Conservation (phyloP, 2,797 vertebrate species). For the Micromesistius poutassou region DNA sequence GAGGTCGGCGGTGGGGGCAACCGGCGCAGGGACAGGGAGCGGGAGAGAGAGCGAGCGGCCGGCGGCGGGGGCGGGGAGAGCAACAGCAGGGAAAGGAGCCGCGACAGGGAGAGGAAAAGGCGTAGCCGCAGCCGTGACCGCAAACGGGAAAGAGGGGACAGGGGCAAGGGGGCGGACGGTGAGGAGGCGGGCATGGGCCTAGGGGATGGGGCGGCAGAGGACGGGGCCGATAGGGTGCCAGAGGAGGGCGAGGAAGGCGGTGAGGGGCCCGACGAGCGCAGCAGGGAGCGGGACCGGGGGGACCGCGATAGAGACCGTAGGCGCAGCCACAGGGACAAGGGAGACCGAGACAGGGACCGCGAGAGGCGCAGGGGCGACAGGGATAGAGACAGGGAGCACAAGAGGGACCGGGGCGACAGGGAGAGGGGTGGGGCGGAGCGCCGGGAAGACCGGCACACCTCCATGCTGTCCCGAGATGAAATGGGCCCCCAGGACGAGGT, state of each 20-base stretch:
- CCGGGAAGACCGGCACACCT: constrained; percentile 73
- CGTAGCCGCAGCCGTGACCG: constrained; percentile 72
- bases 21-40: constrained; percentile 67
- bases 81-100: constrained; percentile 74
- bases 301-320: constrained; percentile 78
- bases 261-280: constrained; percentile 71
- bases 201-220: constrained; percentile 48
- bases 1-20: constrained; percentile 35
- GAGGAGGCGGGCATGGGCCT: constrained; percentile 50
- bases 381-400: constrained; percentile 82
- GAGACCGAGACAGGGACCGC: constrained; percentile 70
- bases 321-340: constrained; percentile 74
- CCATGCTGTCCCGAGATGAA: constrained; percentile 56
- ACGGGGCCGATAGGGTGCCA: constrained; percentile 47
- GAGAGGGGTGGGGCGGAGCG: constrained; percentile 74
- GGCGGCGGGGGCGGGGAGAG: constrained; percentile 41
- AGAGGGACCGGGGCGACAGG: constrained; percentile 76
- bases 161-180: constrained; percentile 75
- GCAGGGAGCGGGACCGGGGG: constrained; percentile 70
- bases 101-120: constrained; percentile 73
- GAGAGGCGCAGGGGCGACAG: constrained; percentile 77
- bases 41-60: constrained; percentile 59
- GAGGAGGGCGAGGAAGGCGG: constrained; percentile 75
- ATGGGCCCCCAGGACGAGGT: constrained; percentile 60
- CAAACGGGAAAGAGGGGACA: constrained; percentile 72